These are phyloP conservation scores for Drosophila sechellia DNA, from an alignment of 1,140 invertebrate genomes.

Conservation along the genomic window DNA sequence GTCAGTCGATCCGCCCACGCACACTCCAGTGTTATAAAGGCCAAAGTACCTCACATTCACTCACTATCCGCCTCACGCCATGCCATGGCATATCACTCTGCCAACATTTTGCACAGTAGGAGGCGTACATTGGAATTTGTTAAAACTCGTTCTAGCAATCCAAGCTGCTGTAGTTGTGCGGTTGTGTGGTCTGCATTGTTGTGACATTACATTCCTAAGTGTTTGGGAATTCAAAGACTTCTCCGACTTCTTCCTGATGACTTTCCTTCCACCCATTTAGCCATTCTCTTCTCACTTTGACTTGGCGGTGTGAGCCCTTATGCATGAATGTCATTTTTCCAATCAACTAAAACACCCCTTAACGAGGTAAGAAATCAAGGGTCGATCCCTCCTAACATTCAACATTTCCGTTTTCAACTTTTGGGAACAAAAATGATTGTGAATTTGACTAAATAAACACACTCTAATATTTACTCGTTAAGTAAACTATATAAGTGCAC, in stretches of 20 bases:
- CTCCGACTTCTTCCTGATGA: conserved; percentile 14
- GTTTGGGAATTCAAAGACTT: conserved; percentile 74
- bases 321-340: conserved; percentile 20
- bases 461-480: no score
- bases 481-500: no score
- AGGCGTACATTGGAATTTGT: conserved; percentile 63
- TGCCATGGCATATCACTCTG: conserved; percentile 4
- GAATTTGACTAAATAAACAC: no score
- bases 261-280: conserved; percentile 19
- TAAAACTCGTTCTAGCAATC: conserved; percentile 72
- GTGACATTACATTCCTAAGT: conserved; percentile 75
- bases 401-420: no score
- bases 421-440: no score
- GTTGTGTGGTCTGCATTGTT: conserved; percentile 58
- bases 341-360: not conserved
- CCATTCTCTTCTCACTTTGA: conserved; percentile 1
- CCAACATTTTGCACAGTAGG: conserved; percentile 9
- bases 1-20: not conserved
- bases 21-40: conserved; percentile 1
- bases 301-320: not conserved
- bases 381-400: no score
- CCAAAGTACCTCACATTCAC: not conserved
- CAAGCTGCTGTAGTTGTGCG: conserved; percentile 68
- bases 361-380: no score
- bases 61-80: not conserved